These are phyloP conservation scores for Egretta garzetta DNA, from an alignment of 2,113 vertebrate species.

Conservation along the genomic window DNA sequence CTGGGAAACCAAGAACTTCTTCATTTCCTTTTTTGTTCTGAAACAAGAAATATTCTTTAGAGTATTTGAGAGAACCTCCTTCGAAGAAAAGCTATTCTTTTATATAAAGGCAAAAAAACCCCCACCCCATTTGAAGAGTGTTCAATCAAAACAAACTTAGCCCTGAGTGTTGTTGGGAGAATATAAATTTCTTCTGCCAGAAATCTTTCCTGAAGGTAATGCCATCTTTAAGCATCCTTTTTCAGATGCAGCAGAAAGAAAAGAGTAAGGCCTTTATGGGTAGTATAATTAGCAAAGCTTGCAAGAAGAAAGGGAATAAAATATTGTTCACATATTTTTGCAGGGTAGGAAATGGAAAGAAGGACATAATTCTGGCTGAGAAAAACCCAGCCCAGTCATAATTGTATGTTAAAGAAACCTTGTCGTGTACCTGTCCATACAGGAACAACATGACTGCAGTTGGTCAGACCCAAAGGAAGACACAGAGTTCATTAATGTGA, in stretches of 20 bases:
- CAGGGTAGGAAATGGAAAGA: background rate
- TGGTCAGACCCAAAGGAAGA: background rate
- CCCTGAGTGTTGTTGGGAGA: conserved; percentile 19
- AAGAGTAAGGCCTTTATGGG: background rate
- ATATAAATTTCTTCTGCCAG: conserved; percentile 24
- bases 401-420: background rate
- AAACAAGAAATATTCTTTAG: conserved; percentile 19
- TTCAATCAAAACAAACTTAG: conserved; percentile 53
- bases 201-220: conserved; percentile 8
- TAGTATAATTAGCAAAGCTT: conserved; percentile 11
- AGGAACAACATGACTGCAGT: background rate
- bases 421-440: background rate
- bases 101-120: background rate
- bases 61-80: background rate
- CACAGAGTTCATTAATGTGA: background rate
- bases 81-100: background rate
- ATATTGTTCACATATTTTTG: background rate
- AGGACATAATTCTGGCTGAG: background rate
- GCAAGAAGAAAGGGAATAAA: conserved; percentile 16
- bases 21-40: conserved; percentile 15
- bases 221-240: background rate
- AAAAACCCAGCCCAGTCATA: background rate
- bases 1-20: background rate
- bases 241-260: background rate
- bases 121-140: background rate